Conservation (phyloP, 2,797 vertebrate species). For the Sebastes aleutianus region DNA sequence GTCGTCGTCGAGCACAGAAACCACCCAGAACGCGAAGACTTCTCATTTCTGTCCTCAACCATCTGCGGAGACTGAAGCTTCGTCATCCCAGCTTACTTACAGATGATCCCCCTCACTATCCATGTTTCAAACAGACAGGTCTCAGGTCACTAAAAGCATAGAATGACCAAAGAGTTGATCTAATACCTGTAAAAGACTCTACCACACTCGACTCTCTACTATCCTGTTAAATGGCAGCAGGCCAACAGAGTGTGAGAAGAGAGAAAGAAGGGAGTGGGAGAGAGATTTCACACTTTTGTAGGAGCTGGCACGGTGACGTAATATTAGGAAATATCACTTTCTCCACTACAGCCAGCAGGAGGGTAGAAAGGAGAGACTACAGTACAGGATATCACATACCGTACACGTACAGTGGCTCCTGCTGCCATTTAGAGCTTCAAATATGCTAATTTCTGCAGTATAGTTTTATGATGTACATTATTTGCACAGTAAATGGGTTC, state of each 20-base stretch:
- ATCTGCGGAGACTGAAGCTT: background rate
- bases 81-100: background rate
- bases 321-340: constrained; percentile 47
- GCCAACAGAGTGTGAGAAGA: background rate
- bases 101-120: background rate
- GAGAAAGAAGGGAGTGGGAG: constrained; percentile 10
- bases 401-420: background rate
- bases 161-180: constrained; percentile 7
- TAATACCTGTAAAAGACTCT: constrained; percentile 10
- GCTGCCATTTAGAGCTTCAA: background rate
- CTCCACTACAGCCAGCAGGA: constrained; percentile 35
- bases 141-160: background rate
- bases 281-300: constrained; percentile 54
- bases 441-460: constrained; percentile 46
- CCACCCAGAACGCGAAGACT: background rate
- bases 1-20: background rate
- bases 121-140: background rate
- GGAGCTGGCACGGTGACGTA: constrained; percentile 48
- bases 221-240: constrained; percentile 28
- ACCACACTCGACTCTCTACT: background rate
- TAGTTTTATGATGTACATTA: constrained; percentile 34
- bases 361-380: background rate
- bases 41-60: background rate
- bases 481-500: constrained; percentile 22
- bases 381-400: background rate